phyloP scores from a whole-genome alignment of 2,113 vertebrate species.

The Zosterops japonicus region DNA sequence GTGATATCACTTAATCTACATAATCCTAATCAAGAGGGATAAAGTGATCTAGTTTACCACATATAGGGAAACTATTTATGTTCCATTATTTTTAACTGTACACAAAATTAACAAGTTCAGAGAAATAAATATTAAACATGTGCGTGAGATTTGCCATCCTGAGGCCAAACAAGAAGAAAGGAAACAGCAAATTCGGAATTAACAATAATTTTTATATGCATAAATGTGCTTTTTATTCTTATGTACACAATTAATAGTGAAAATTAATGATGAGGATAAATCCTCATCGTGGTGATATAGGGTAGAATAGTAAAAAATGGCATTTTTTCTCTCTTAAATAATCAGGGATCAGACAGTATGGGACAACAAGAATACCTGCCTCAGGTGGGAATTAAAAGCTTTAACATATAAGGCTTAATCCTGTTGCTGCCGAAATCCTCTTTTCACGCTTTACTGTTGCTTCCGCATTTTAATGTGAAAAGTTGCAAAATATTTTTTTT shows the following conservation, averaged over 20 bases:
- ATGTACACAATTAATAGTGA: neutral
- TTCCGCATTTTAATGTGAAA: neutral
- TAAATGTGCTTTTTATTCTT: neutral
- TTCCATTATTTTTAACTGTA: neutral
- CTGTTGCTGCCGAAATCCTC: neutral
- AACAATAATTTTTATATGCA: neutral
- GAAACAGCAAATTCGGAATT: neutral
- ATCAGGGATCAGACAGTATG: neutral
- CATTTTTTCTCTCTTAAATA: neutral
- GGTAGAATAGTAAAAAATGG: neutral
- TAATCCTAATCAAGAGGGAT: neutral
- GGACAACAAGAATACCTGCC: slow-evolving; percentile 3
- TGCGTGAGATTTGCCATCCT: neutral
- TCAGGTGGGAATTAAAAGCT: slow-evolving; percentile 41
- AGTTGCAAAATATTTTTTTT: neutral
- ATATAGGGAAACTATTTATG: neutral
- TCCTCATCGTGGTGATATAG: neutral
- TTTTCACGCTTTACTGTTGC: neutral
- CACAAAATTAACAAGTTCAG: neutral
- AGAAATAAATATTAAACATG: neutral
- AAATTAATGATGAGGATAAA: neutral
- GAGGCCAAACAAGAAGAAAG: neutral
- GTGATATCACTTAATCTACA: neutral
- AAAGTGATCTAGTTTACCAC: neutral
- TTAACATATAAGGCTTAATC: neutral